phyloP scores from a whole-genome alignment of 2,113 vertebrate species.

The Aythya baeri region DNA sequence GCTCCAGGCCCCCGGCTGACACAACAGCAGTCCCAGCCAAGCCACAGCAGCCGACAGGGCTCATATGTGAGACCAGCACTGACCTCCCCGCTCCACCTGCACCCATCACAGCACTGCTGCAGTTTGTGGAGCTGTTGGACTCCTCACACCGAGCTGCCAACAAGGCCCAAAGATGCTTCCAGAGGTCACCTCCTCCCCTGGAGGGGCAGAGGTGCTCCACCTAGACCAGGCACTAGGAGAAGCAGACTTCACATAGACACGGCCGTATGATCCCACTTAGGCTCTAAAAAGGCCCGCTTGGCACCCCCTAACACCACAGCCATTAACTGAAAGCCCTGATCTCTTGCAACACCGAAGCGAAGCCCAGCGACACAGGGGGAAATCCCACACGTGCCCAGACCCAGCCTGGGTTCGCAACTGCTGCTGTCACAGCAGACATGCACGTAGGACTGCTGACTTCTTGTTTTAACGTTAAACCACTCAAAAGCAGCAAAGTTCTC shows the following conservation, averaged over 20 bases:
- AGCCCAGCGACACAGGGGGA: background rate
- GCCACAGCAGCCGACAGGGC: background rate
- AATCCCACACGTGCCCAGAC: background rate
- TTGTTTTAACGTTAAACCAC: background rate
- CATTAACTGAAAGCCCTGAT: background rate
- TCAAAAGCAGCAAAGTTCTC: background rate
- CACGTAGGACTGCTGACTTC: background rate
- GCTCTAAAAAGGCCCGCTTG: background rate
- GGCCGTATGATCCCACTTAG: background rate
- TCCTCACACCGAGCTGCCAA: background rate
- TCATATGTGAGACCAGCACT: accelerated
- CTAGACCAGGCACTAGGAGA: background rate
- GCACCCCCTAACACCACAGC: background rate
- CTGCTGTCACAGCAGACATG: background rate
- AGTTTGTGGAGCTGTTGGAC: background rate
- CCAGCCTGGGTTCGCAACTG: background rate
- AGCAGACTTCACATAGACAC: accelerated
- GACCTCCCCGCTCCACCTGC: accelerated
- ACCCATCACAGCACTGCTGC: background rate
- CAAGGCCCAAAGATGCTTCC: background rate
- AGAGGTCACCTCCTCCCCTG: background rate
- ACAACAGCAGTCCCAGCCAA: background rate
- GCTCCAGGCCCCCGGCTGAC: background rate
- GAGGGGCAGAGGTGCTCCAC: background rate
- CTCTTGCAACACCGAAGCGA: background rate